These are phyloP conservation scores for Lumbricus terrestris DNA, from an alignment of 2,888 invertebrate genomes.

Conservation along the genomic window DNA sequence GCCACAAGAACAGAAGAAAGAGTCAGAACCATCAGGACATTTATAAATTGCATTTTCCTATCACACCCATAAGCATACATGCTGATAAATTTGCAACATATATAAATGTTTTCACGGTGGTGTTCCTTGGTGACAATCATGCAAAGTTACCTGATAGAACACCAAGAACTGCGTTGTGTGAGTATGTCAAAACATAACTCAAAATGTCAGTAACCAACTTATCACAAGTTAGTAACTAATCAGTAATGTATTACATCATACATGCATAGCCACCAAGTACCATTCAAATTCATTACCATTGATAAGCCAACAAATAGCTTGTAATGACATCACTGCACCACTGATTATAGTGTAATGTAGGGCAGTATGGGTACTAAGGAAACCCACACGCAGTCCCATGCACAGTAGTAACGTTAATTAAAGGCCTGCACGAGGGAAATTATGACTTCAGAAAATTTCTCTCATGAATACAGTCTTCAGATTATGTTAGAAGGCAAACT, in stretches of 20 bases:
- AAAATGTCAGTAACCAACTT: neutral
- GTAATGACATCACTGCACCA: neutral
- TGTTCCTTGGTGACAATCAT: neutral
- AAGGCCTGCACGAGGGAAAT: too few species aligned
- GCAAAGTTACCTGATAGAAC: neutral
- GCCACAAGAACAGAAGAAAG: neutral
- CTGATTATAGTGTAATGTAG: neutral
- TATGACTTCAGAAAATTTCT: too few species aligned
- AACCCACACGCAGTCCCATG: neutral
- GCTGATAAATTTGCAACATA: neutral
- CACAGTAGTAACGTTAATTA: neutral
- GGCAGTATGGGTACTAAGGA: neutral
- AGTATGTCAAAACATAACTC: too few species aligned
- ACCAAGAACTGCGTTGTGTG: neutral
- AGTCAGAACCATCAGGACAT: neutral
- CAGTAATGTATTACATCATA: neutral
- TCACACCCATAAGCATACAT: neutral
- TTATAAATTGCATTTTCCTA: neutral
- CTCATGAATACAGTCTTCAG: neutral
- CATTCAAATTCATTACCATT: neutral
- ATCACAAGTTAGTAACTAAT: neutral
- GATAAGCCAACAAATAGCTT: neutral
- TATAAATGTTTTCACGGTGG: neutral
- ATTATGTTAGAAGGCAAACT: neutral
- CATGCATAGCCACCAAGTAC: neutral